Evolutionary conservation across 2,888 invertebrate genomes (phyloP), one percentile per base, ranked within the genome.

Genomic region (Rotaria magnacalcarata): DNA sequence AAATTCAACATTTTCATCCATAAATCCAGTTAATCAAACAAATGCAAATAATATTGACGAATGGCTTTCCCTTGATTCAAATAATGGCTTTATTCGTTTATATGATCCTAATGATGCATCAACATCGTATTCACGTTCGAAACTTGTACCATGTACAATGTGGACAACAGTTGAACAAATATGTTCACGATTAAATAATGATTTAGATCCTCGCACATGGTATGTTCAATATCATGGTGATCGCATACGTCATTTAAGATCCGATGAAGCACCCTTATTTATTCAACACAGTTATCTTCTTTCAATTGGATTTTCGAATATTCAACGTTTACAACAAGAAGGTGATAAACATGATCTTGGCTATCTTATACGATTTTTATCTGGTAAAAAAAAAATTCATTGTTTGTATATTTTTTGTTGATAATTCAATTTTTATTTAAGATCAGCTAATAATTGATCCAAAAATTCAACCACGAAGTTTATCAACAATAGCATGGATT

Each of bases 271-370:
- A 88, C 92, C 92, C 0, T 88, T 92, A 87, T 90, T 89, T 7
- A 88, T 92, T 84, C 91, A 92, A 89, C 91, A 91, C 88, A 91
- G 91, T 86, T 91, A 90, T 88, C 89, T 91, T 75, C 88, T 89
- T 52, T 89, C 89, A n/a, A 89, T 91, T 34, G 91, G 91, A 1
- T 90, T 90, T 88, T 88, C 88, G 3, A 89, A 91, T 85, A 87
- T 89, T 19, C 87, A 87, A 75, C 89, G 90, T 43, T 89, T 90
- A 27, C 91, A 91, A 88, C 89, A 90, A 88, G 89, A 90, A 85
- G 91, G 92, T 10, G 88, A 89, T 7, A 88, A 88, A 24, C 89
- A 89, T 67, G 90, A 91, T 75, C 88, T 92, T 27, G 88, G 89
- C 27, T 91, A 89, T 88, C 89, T 91, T 84, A 89, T 91, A 85